Percentiles rank a stretch among this genome's conserved stretches.
phyloP scores from a whole-genome alignment of 2,888 invertebrate genomes.

The Drosophila algonquin region DNA sequence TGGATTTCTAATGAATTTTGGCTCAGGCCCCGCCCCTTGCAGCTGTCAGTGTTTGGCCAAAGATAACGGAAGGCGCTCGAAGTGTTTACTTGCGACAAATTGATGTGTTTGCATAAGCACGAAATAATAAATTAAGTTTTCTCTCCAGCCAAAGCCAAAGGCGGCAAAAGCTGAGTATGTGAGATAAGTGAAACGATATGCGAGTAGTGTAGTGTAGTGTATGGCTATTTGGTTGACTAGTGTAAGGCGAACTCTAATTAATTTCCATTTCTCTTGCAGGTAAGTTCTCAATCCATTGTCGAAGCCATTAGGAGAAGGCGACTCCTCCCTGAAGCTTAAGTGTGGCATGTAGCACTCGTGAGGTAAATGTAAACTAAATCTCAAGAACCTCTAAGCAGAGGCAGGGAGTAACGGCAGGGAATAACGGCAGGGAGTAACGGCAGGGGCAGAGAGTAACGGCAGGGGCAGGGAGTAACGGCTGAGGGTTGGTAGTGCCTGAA shows the following conservation, averaged over 20 bases:
- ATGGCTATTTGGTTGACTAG: constrained; percentile 8
- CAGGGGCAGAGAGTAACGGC: constrained; percentile 10
- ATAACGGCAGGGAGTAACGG: constrained; percentile 1
- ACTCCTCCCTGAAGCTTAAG: constrained; percentile 34
- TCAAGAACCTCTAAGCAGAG: constrained; percentile 27
- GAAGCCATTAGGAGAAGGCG: constrained; percentile 14
- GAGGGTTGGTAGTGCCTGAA: neutral
- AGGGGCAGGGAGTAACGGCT: too few species aligned
- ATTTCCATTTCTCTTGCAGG: constrained; percentile 40
- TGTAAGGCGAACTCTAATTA: constrained; percentile 33
- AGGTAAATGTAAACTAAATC: constrained; percentile 58
- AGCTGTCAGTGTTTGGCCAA: constrained; percentile 66
- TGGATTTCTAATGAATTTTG: constrained; percentile 73
- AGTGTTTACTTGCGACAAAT: constrained; percentile 77
- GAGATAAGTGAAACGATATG: constrained; percentile 17
- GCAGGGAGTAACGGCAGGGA: neutral
- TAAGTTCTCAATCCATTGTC: constrained; percentile 32
- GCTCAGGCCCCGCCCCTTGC: neutral
- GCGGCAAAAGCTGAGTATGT: constrained; percentile 18
- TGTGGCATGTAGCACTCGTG: constrained; percentile 39
- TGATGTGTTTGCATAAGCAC: constrained; percentile 76
- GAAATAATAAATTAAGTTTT: constrained; percentile 75
- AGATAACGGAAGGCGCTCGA: constrained; percentile 76
- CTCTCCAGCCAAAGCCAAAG: constrained; percentile 1
- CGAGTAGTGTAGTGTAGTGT: too few species aligned